Evolutionary conservation across 2,888 invertebrate species (phyloP), one percentile per base, ranked within the genome.

Genomic region (Spisula solida): DNA sequence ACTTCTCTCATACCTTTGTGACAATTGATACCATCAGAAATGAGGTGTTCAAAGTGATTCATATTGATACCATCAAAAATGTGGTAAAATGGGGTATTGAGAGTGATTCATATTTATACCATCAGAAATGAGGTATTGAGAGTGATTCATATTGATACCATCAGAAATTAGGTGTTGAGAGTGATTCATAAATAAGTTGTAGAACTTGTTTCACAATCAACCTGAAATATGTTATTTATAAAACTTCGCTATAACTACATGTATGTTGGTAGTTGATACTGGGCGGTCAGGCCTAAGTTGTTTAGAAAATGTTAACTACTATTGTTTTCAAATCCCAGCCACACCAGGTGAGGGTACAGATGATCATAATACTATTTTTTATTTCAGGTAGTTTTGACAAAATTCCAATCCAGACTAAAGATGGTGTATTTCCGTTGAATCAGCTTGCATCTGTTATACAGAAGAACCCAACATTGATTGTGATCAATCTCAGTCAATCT

Each of bases 401-500:
- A 29, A 96, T 99, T 0, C 96, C 97, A 82, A 97, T 99, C 0
- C 97, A 97, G 86, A 97, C 98, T 88, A 98, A 98, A 92, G 98
- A 96, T 92, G 96, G 96, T 8, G 93, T 90, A 80, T 98, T 98
- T 95, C 98, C 98, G 66, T 97, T 99, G 20, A 98, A 98, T 96
- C 98, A 99, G 96, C 96, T 99, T 31, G 99, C 98, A 0, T 98
- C 99, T 97, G 98, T 99, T 85, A 97, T 98, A 0, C 97, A 98
- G 87, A 99, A 99, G 96, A 98, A 98, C 96, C 98, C 99, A 0
- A 98, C 99, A 96, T 97, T 98, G 1, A 97, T 99, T 85, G 97
- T 99, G 0, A 97, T 99, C 18, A 98, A 99, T 96, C 98, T 98
- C 97, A 97, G 98, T 82, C 97, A 98, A 0, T 98, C 98, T 96